phyloP scores from a whole-genome alignment of 2,888 invertebrate species.

The Eumacrocentrus americanus region DNA sequence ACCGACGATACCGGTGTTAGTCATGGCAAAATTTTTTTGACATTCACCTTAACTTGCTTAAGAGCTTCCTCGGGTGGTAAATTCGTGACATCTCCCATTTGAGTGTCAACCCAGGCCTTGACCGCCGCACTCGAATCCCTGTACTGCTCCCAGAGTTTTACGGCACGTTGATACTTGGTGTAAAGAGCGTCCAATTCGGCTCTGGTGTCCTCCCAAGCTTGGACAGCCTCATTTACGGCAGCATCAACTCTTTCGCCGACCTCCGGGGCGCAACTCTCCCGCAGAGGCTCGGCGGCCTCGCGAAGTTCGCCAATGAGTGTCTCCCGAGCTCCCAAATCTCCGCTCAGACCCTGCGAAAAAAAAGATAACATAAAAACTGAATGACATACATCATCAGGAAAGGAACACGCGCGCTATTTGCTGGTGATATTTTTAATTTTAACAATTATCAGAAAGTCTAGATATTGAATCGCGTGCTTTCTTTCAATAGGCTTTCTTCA shows the following conservation, averaged over 20 bases:
- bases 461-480: neutral
- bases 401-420: too few species aligned
- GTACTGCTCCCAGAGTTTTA: constrained; percentile 81
- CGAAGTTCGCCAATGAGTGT: constrained; percentile 75
- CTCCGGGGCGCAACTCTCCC: constrained; percentile 72
- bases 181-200: constrained; percentile 77
- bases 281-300: constrained; percentile 74
- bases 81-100: constrained; percentile 74
- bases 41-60: constrained; percentile 74
- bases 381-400: neutral
- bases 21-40: too few species aligned
- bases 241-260: constrained; percentile 76
- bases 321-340: constrained; percentile 77
- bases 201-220: constrained; percentile 82
- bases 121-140: constrained; percentile 79
- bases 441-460: neutral
- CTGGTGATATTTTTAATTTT: too few species aligned
- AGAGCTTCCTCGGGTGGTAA: constrained; percentile 75
- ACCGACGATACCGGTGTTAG: too few species aligned
- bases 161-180: constrained; percentile 80
- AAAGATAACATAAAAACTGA: neutral
- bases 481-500: neutral
- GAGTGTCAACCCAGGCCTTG: constrained; percentile 76
- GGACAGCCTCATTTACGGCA: constrained; percentile 78
- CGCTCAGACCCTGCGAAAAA: constrained; percentile 72